Conservation (phyloP, 1,140 invertebrate genomes). For the Agrilus planipennis region DNA sequence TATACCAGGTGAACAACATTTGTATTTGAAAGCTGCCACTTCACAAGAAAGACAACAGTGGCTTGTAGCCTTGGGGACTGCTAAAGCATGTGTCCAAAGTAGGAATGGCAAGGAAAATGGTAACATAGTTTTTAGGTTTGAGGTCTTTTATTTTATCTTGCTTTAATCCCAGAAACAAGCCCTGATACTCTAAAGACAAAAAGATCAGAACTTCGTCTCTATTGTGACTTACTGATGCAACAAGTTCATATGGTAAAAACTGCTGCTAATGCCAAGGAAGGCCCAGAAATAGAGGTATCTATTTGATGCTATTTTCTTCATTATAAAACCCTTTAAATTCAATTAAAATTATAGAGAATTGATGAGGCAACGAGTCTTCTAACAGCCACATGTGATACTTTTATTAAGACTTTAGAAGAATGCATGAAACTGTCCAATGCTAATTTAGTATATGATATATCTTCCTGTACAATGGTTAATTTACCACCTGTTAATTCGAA, state of each 20-base stretch:
- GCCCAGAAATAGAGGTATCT: conserved; percentile 38
- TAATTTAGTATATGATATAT: conserved; percentile 35
- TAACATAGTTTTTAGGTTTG: conserved; percentile 3
- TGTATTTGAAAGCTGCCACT: conserved; percentile 63
- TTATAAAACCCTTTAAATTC: not conserved
- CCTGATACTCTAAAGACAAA: conserved; percentile 53
- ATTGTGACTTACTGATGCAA: conserved; percentile 75
- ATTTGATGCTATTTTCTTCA: too few species aligned
- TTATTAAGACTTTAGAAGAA: conserved; percentile 69
- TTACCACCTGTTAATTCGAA: conserved; percentile 25
- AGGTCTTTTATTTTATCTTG: not conserved
- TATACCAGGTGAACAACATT: conserved; percentile 70
- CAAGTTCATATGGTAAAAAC: conserved; percentile 69
- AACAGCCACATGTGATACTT: conserved; percentile 70
- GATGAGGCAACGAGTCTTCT: conserved; percentile 63
- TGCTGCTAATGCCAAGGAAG: conserved; percentile 43
- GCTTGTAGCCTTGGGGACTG: conserved; percentile 66
- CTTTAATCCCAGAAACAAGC: conserved; percentile 27
- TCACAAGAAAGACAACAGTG: conserved; percentile 66
- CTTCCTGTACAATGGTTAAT: conserved; percentile 29
- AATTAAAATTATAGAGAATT: conserved; percentile 44
- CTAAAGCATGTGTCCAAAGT: conserved; percentile 59
- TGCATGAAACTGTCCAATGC: conserved; percentile 57
- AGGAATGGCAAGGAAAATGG: conserved; percentile 34
- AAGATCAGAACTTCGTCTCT: conserved; percentile 65